phyloP scores from a whole-genome alignment of 2,888 invertebrate genomes.

The Drosophila anceps region DNA sequence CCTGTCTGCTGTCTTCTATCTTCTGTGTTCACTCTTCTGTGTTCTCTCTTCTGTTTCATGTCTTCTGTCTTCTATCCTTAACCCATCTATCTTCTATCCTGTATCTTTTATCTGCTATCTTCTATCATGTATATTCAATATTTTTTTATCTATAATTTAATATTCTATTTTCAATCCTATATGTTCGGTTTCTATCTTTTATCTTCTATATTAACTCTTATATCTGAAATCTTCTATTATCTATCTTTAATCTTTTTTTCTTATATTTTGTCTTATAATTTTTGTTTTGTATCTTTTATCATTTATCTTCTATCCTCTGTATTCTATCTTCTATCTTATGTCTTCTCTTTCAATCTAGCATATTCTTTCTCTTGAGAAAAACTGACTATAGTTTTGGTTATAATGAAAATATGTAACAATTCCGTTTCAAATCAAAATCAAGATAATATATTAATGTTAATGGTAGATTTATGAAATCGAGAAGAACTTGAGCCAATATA shows the following conservation, averaged over 20 bases:
- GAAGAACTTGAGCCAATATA: background rate
- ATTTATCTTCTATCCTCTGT: background rate
- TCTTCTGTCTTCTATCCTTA: background rate
- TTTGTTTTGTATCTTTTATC: too few species aligned
- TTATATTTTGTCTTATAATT: too few species aligned
- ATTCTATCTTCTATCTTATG: background rate
- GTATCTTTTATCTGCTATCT: background rate
- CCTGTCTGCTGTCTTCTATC: background rate
- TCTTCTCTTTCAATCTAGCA: background rate
- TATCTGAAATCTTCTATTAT: background rate
- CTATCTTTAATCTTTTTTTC: background rate
- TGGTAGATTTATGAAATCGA: too few species aligned
- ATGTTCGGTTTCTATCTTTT: background rate
- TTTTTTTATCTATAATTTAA: too few species aligned
- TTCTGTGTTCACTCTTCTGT: background rate
- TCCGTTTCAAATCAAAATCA: background rate
- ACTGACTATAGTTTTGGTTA: too few species aligned
- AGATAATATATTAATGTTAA: background rate
- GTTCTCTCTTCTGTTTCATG: background rate
- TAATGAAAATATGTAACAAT: too few species aligned
- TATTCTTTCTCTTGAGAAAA: background rate
- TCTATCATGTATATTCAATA: too few species aligned
- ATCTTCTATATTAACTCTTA: background rate
- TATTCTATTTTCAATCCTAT: background rate
- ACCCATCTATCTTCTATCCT: background rate